A percentile compares a stretch with the other conserved stretches of the same genome.
Conservation (phyloP, 1,140 invertebrate genomes). For the Orchestia grillus region DNA sequence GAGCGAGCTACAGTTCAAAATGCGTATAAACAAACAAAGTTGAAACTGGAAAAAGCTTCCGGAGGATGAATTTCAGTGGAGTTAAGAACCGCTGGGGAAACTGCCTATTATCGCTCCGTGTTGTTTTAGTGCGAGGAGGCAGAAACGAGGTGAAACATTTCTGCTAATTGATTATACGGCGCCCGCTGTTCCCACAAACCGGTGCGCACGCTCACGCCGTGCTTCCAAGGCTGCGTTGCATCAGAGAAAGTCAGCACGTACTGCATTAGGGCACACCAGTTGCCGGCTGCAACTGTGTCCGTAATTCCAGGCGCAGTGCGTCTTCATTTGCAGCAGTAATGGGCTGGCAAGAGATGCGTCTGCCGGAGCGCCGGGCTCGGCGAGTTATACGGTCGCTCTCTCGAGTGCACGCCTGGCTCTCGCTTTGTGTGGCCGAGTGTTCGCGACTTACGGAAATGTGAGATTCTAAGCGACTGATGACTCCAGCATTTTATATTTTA, state of each 20-base stretch:
- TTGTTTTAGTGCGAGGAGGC: not conserved
- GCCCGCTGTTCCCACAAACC: not conserved
- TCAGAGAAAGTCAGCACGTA: not conserved
- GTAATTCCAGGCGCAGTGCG: constrained; percentile 24
- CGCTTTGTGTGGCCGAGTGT: not conserved
- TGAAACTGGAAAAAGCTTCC: too few relatives aligned
- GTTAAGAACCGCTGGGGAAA: too few relatives aligned
- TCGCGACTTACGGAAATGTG: not conserved
- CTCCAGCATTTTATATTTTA: not conserved
- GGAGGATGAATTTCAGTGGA: too few relatives aligned
- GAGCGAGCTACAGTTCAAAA: too few relatives aligned
- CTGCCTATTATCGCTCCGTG: not conserved
- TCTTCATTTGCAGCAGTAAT: constrained; percentile 51
- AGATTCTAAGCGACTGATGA: not conserved
- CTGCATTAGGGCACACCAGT: not conserved
- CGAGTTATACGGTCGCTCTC: not conserved
- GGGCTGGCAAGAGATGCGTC: constrained; percentile 1
- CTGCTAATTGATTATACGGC: not conserved
- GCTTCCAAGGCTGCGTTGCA: not conserved
- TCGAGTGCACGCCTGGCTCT: not conserved
- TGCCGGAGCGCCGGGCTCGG: not conserved
- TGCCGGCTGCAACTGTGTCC: not conserved
- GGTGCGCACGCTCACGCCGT: not conserved
- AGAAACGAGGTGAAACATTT: not conserved
- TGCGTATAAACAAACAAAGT: too few relatives aligned